Percentiles rank a stretch among this genome's conserved stretches.
phyloP scores from a whole-genome alignment of 1,140 invertebrate species.

The Chrysoperla carnea region DNA sequence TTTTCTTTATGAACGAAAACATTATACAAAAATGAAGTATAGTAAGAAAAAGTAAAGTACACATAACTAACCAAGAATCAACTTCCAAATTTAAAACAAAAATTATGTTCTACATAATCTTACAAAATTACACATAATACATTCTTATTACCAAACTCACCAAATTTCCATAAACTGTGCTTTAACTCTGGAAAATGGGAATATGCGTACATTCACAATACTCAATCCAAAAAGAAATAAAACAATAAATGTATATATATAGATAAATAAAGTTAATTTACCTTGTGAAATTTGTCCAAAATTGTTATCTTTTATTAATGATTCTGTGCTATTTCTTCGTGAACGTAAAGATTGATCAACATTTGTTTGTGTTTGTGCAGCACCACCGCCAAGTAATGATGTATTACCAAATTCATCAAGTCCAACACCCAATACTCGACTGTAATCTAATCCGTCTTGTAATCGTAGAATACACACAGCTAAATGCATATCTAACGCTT shows the following conservation, averaged over 20 bases:
- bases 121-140: no score
- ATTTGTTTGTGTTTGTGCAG: background rate
- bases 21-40: no score
- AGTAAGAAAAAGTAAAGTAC: no score
- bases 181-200: no score
- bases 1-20: no score
- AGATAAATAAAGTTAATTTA: constrained; percentile 10
- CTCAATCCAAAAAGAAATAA: background rate
- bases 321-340: constrained; percentile 14
- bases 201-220: no score
- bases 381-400: background rate
- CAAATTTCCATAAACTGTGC: no score
- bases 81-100: background rate
- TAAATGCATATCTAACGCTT: constrained; percentile 82
- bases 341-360: background rate
- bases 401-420: constrained; percentile 7
- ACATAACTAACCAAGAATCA: no score
- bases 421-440: constrained; percentile 37
- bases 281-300: constrained; percentile 47
- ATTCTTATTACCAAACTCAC: no score
- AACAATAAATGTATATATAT: background rate
- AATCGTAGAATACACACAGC: constrained; percentile 75
- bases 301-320: constrained; percentile 32
- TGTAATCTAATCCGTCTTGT: constrained; percentile 61
- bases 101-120: no score